These are phyloP conservation scores for Pseudococcus jackbeardsleyi DNA, from an alignment of 2,888 invertebrate species.

Conservation along the genomic window DNA sequence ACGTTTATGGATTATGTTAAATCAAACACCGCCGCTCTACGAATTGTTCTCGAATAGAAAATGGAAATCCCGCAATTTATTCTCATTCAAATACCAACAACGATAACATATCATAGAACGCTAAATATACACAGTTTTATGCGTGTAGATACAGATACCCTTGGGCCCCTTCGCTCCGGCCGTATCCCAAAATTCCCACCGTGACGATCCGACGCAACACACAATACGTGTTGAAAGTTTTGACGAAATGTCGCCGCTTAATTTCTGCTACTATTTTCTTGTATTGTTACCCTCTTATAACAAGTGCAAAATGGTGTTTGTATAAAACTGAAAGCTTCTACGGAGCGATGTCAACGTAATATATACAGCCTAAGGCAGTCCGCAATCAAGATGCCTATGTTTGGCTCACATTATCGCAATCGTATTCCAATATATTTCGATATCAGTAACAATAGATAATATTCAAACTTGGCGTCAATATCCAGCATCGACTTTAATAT, in stretches of 20 bases:
- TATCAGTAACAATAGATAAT: slow-evolving; percentile 36
- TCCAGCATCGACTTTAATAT: slow-evolving; percentile 5
- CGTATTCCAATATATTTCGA: slow-evolving; percentile 17
- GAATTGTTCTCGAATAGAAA: slow-evolving; percentile 11
- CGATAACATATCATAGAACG: not conserved
- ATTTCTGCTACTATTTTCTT: slow-evolving; percentile 25
- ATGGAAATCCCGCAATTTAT: slow-evolving; percentile 9
- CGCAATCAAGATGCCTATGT: slow-evolving; percentile 41
- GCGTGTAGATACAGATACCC: not conserved
- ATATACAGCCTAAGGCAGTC: slow-evolving; percentile 11
- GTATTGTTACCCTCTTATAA: slow-evolving; percentile 33
- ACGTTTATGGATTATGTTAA: slow-evolving; percentile 30
- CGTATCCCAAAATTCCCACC: not conserved
- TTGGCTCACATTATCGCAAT: slow-evolving; percentile 22
- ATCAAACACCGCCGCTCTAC: not conserved
- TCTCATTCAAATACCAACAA: slow-evolving; percentile 20
- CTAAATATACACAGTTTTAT: slow-evolving; percentile 19
- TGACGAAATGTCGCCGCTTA: slow-evolving; percentile 37
- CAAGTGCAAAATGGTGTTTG: slow-evolving; percentile 40
- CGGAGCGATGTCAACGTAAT: not conserved
- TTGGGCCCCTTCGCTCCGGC: not conserved
- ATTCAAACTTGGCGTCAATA: slow-evolving; percentile 32
- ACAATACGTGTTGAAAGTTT: slow-evolving; percentile 12
- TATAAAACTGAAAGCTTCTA: slow-evolving; percentile 21
- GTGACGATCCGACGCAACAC: not conserved